Percentiles rank a stretch among this genome's conserved stretches.
Conservation (phyloP, 2,888 invertebrate species). For the Clusia tigrina region DNA sequence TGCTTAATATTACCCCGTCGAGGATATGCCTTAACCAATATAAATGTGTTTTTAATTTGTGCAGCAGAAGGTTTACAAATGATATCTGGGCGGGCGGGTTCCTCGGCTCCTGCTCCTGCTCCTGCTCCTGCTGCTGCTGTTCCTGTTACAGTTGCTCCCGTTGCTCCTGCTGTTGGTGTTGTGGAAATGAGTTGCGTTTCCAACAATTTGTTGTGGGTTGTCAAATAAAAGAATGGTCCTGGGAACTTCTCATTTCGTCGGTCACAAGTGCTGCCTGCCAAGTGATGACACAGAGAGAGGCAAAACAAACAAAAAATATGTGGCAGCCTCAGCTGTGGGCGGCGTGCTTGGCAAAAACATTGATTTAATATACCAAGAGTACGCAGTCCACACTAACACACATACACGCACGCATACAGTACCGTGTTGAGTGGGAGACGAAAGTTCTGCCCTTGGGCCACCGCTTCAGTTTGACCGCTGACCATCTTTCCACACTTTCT, state of each 20-base stretch:
- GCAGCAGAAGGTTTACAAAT: slow-evolving; percentile 52
- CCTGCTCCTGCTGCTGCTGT: slow-evolving; percentile 28
- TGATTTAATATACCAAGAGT: not conserved
- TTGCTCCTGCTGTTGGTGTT: slow-evolving; percentile 32
- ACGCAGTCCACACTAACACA: too few species aligned
- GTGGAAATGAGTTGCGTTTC: slow-evolving; percentile 6
- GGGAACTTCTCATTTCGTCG: too few species aligned
- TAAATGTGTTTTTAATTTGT: slow-evolving; percentile 65
- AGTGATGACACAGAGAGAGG: not conserved
- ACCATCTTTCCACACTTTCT: not conserved
- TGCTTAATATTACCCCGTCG: slow-evolving; percentile 47
- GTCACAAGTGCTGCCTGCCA: too few species aligned
- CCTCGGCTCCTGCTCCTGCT: slow-evolving; percentile 40
- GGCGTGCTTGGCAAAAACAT: not conserved
- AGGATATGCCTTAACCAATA: slow-evolving; percentile 58
- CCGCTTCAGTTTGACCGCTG: not conserved
- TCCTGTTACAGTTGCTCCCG: slow-evolving; percentile 53
- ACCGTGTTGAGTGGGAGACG: too few species aligned
- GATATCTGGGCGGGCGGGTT: too few species aligned
- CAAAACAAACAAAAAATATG: not conserved
- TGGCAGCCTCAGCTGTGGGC: not conserved
- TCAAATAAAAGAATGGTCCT: slow-evolving; percentile 1
- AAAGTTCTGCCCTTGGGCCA: too few species aligned
- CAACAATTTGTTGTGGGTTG: slow-evolving; percentile 2
- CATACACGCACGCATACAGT: too few species aligned